phyloP scores from a whole-genome alignment of 2,888 invertebrate species.

The Punctoribates punctum region DNA sequence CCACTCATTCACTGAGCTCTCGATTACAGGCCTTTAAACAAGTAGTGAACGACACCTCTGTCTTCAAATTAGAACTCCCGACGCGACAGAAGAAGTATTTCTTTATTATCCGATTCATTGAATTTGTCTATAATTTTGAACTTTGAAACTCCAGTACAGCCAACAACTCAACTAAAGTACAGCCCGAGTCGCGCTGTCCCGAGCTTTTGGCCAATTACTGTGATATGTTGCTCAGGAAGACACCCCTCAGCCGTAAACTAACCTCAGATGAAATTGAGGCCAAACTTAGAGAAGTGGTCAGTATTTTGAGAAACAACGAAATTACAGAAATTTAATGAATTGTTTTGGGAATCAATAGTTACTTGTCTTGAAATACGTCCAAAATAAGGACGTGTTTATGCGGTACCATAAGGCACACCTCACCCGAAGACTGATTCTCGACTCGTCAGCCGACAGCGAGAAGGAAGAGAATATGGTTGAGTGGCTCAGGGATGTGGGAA shows the following conservation, averaged over 20 bases:
- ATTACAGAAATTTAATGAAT: neutral
- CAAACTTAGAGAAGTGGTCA: constrained; percentile 80
- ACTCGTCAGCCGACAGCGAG: constrained; percentile 97
- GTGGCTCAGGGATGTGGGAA: constrained; percentile 83
- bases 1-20: neutral
- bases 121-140: constrained; percentile 15
- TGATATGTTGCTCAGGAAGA: constrained; percentile 95
- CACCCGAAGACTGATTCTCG: constrained; percentile 89
- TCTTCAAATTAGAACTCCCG: constrained; percentile 4
- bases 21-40: constrained; percentile 73
- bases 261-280: constrained; percentile 95
- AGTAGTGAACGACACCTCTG: constrained; percentile 78
- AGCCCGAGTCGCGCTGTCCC: constrained; percentile 95
- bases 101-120: neutral
- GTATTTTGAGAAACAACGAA: constrained; percentile 50
- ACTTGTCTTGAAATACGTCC: constrained; percentile 95
- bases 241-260: constrained; percentile 89
- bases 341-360: constrained; percentile 55
- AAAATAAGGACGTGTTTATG: constrained; percentile 99
- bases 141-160: neutral
- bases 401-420: constrained; percentile 97
- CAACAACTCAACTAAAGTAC: constrained; percentile 52
- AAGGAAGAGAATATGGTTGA: constrained; percentile 99
- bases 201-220: constrained; percentile 98
- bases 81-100: constrained; percentile 9